Evolutionary conservation across 2,888 invertebrate species (phyloP), one percentile per base, ranked within the genome.

Genomic region (Meliscaeva auricollis): DNA sequence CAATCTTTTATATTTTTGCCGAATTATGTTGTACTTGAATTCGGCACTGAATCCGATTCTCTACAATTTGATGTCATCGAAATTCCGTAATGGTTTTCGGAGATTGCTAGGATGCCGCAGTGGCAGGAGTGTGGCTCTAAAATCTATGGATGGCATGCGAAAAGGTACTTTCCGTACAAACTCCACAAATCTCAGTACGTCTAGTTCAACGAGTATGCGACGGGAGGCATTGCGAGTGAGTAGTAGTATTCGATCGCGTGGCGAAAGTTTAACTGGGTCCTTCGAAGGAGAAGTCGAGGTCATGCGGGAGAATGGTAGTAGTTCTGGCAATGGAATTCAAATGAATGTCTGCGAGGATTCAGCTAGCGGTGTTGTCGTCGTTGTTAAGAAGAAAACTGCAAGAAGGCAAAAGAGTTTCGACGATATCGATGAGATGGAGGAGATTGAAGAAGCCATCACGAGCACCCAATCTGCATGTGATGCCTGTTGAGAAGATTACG

Each of bases 21-120:
- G 98, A 88, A 95, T 97, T 72, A 96, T 98, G 96, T 93, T 97
- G 88, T 97, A 97, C 92, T 94, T 97, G 70, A 98, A 98, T 92
- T 97, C 97, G 60, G 97, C 97, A 11, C 95, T 97, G 73, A 98
- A 98, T 93, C 98, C 98, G 11, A 96, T 98, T 89, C 93, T 98
- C 68, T 98, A 98, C 92, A 98, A 97, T 91, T 94, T 98, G 73
- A 97, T 98, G 96, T 97, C 97, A 78, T 96, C 97, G 1, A 98
- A 97, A 91, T 98, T 98, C 92, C 94, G 98, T 8, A 95, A 95
- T 66, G 97, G 96, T 4, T 97, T 97, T 88, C 93, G 96, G 70
- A 94, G 94, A 89, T 92, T 96, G 62, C 94, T 96, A 87, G 93
- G 94, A 4, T 90, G 89, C 50, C 87, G 87, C 35, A 56, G 73